Percentiles rank a stretch among this genome's conserved stretches.
Evolutionary conservation across 2,797 vertebrate genomes (phyloP).

Genomic region (Bucorvus abyssinicus): DNA sequence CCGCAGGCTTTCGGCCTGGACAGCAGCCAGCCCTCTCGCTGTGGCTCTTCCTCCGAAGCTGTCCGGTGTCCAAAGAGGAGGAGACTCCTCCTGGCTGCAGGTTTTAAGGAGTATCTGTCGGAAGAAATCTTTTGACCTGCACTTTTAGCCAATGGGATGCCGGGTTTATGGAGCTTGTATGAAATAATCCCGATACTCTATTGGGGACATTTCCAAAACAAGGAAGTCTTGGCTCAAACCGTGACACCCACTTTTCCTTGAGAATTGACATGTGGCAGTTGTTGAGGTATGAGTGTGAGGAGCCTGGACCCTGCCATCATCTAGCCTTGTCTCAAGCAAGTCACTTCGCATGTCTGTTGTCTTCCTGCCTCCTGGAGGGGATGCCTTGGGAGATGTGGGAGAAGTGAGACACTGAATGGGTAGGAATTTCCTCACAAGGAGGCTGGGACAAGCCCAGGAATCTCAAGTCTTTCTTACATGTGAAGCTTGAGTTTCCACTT

Average conservation of each 20-base stretch:
- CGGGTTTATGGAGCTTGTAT: too few relatives aligned
- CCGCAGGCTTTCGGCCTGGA: too few relatives aligned
- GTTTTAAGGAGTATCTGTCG: too few relatives aligned
- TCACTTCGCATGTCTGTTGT: not conserved
- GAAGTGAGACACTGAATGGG: not conserved
- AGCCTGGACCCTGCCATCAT: not conserved
- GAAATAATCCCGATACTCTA: too few relatives aligned
- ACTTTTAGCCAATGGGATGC: too few relatives aligned
- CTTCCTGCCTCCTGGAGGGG: not conserved
- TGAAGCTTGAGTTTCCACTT: not conserved
- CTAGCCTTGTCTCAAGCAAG: not conserved
- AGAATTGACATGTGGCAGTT: not conserved
- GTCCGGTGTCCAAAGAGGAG: too few relatives aligned
- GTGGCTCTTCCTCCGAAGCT: too few relatives aligned
- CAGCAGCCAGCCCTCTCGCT: too few relatives aligned
- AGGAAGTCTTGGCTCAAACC: too few relatives aligned
- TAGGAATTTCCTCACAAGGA: not conserved
- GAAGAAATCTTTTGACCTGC: too few relatives aligned
- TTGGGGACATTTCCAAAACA: too few relatives aligned
- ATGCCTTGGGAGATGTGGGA: not conserved
- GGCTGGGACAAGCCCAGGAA: not conserved
- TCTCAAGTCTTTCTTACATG: not conserved
- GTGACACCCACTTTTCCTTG: not conserved
- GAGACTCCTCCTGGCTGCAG: too few relatives aligned
- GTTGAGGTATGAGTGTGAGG: not conserved